Conservation (phyloP, 2,888 invertebrate species). For the Nasonia oneida region DNA sequence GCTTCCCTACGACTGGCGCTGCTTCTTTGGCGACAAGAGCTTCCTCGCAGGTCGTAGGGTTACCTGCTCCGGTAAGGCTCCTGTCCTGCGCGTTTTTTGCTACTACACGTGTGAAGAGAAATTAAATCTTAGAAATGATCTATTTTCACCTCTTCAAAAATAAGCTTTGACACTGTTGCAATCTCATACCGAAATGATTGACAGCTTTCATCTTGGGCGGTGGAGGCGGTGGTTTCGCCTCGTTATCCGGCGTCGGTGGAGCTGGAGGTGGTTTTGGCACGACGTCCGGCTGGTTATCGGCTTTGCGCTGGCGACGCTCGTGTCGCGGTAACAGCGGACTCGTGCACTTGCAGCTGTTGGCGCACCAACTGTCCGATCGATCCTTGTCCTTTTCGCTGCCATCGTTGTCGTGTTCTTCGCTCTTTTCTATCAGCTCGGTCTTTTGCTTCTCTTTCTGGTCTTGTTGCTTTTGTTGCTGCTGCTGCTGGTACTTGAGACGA, state of each 20-base stretch:
- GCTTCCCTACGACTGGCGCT: constrained; percentile 70
- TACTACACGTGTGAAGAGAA: not conserved
- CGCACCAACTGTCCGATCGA: not conserved
- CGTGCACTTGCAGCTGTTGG: constrained; percentile 42
- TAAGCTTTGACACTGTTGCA: not conserved
- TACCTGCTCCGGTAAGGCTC: constrained; percentile 79
- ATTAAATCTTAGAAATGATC: not conserved
- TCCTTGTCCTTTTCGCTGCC: not conserved
- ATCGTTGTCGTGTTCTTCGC: not conserved
- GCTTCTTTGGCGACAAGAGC: constrained; percentile 75
- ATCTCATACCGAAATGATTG: constrained; percentile 36
- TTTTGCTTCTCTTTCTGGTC: constrained; percentile 17
- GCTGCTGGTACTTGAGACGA: constrained; percentile 69
- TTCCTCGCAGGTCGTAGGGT: constrained; percentile 77
- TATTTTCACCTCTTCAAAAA: not conserved
- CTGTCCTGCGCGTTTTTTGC: constrained; percentile 86
- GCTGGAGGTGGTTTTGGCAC: constrained; percentile 84
- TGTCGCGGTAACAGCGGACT: constrained; percentile 79
- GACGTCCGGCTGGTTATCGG: constrained; percentile 83
- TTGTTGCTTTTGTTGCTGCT: constrained; percentile 30
- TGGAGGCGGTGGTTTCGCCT: constrained; percentile 79
- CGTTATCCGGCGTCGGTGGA: constrained; percentile 69
- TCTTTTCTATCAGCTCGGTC: constrained; percentile 63
- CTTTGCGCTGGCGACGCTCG: constrained; percentile 86
- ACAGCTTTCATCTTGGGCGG: not conserved